Percentiles rank a stretch among this genome's conserved stretches.
phyloP scores from a whole-genome alignment of 2,113 vertebrate species.

The Oreochromis aureus region DNA sequence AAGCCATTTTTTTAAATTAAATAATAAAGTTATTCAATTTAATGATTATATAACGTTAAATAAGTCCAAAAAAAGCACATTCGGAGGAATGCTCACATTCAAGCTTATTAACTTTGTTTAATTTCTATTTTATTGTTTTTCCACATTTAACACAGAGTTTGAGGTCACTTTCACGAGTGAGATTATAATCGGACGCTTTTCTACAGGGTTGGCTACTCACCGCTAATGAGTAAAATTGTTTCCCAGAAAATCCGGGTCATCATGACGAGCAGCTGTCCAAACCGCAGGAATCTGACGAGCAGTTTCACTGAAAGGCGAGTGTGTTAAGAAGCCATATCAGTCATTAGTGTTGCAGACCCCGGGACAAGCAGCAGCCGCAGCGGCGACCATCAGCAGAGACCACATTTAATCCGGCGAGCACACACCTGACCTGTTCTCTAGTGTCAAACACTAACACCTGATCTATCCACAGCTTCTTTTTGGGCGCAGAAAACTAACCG shows the following conservation, averaged over 20 bases:
- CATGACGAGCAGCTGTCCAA: conserved; percentile 3
- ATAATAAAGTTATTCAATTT: neutral
- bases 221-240: conserved; percentile 68
- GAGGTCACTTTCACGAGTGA: neutral
- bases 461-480: neutral
- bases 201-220: conserved; percentile 43
- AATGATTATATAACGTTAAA: neutral
- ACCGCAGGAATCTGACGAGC: neutral
- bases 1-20: neutral
- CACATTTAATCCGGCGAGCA: neutral
- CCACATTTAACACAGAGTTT: neutral
- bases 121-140: neutral
- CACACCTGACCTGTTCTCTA: neutral
- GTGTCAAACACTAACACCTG: neutral
- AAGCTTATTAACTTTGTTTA: neutral
- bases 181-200: neutral
- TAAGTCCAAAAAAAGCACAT: neutral
- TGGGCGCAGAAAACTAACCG: neutral
- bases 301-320: conserved; percentile 5
- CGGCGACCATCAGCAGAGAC: neutral
- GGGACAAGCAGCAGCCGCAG: neutral
- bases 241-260: conserved; percentile 76
- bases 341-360: neutral
- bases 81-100: neutral
- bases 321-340: conserved; percentile 17